Evolutionary conservation across 2,797 vertebrate species (phyloP), one percentile per base, ranked within the genome.

Genomic region (Cynodonichthys magdalenae): DNA sequence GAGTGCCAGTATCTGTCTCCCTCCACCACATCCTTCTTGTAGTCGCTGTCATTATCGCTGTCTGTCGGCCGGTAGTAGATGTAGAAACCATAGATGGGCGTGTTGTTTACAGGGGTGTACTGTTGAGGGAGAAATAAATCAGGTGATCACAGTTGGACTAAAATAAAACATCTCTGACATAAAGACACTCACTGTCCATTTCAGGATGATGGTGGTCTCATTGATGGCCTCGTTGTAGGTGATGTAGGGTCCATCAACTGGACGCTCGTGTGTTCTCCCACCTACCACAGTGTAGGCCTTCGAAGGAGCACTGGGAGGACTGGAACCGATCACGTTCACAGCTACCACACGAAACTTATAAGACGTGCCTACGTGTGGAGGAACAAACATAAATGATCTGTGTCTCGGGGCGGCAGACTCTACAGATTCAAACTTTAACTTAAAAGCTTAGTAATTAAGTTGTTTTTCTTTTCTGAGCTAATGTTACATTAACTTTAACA

Each of bases 11-110:
- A 97, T 5, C 94, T 90, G 49, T 99, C 97, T 55, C 97, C 97
- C 91, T 98, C 96, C 56, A 99, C 97, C 81, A 97, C 92, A 0
- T 98, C 97, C 86, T 95, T 98, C 93, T 99, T 97, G 76, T 99
- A 99, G 89, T 99, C 98, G 0, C 95, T 98, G 87, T 99, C 98
- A 0, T 99, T 99, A 89, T 99, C 98, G 2, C 98, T 99, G 92
- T 99, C 98, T 0, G 97, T 99, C 24, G 98, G 98, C 34, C 98
- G 96, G 85, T 99, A 99, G 86, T 95, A 98, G 87, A 99, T 97
- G 85, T 98, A 98, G 91, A 99, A 99, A 59, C 98, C 96, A 0
- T 98, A 97, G 85, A 99, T 98, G 42, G 97, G 96, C 0, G 98
- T 99, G 93, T 98, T 98, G 90, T 98, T 99, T 61, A 96, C 94